Conservation (phyloP, 2,113 vertebrate species). For the Entomyzon cyanotis region DNA sequence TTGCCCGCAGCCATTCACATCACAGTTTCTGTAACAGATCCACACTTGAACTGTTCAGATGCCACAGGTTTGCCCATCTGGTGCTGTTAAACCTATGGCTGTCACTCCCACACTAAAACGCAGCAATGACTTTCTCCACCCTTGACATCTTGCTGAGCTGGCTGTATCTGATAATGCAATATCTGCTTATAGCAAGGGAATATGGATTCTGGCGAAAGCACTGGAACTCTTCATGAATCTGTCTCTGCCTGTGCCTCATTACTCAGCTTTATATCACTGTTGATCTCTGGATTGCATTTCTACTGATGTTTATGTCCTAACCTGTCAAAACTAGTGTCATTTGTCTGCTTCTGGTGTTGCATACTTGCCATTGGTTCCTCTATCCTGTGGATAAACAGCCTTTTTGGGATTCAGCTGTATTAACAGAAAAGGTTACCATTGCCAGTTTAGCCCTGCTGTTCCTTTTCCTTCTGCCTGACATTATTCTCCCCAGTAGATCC, state of each 20-base stretch:
- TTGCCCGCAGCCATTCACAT: conserved; percentile 26
- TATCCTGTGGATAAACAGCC: neutral
- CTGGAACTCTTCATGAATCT: neutral
- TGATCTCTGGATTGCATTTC: neutral
- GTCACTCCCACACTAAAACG: neutral
- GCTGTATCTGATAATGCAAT: neutral
- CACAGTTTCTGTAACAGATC: neutral
- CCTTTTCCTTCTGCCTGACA: neutral
- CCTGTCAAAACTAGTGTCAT: neutral
- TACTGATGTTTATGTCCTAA: neutral
- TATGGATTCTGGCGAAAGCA: neutral
- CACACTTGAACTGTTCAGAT: conserved; percentile 25
- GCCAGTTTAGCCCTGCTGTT: neutral
- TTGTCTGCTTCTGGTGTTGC: neutral
- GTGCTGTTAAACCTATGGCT: conserved; percentile 7
- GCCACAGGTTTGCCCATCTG: conserved; percentile 63
- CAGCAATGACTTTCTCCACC: conserved; percentile 56
- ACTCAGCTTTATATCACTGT: neutral
- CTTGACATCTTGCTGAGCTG: conserved; percentile 58
- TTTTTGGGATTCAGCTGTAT: neutral
- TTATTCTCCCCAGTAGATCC: neutral
- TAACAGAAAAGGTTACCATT: neutral
- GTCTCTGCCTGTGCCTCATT: neutral
- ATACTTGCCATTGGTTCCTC: neutral
- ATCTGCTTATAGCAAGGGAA: conserved; percentile 1